These are phyloP conservation scores for Neelides sp. DNA, from an alignment of 1,140 invertebrate genomes.

Conservation along the genomic window DNA sequence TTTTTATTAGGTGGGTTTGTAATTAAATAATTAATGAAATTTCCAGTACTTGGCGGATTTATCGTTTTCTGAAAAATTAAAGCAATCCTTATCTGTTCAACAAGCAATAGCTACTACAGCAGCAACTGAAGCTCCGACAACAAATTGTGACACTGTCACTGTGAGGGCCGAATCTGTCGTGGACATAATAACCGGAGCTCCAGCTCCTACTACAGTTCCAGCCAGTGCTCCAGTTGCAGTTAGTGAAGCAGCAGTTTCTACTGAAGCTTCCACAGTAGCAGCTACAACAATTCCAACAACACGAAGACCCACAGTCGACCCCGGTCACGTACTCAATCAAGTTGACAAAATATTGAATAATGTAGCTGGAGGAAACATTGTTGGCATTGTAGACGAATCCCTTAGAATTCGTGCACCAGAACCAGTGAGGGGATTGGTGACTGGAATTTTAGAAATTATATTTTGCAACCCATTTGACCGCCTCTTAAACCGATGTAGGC, in stretches of 20 bases:
- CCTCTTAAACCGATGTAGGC: constrained; percentile 21
- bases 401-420: constrained; percentile 23
- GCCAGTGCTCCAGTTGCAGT: constrained; percentile 1
- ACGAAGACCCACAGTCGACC: constrained; percentile 14
- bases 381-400: constrained; percentile 27
- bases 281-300: not conserved
- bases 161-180: too few relatives aligned
- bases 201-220: constrained; percentile 10
- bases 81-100: too few relatives aligned
- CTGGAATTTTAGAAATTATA: constrained; percentile 22
- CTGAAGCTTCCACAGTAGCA: constrained; percentile 1
- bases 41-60: too few relatives aligned
- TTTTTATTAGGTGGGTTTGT: too few relatives aligned
- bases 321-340: constrained; percentile 16
- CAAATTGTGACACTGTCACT: too few relatives aligned
- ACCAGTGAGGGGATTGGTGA: constrained; percentile 27
- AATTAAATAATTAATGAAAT: too few relatives aligned
- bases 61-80: too few relatives aligned
- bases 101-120: too few relatives aligned
- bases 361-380: constrained; percentile 23
- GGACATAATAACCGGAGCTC: too few relatives aligned
- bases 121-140: too few relatives aligned
- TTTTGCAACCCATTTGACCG: constrained; percentile 28
- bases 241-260: constrained; percentile 3
- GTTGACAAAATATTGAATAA: constrained; percentile 22